Base-by-base conservation (phyloP, 2,888 invertebrate species). In the Linnaemya vulpina region DNA sequence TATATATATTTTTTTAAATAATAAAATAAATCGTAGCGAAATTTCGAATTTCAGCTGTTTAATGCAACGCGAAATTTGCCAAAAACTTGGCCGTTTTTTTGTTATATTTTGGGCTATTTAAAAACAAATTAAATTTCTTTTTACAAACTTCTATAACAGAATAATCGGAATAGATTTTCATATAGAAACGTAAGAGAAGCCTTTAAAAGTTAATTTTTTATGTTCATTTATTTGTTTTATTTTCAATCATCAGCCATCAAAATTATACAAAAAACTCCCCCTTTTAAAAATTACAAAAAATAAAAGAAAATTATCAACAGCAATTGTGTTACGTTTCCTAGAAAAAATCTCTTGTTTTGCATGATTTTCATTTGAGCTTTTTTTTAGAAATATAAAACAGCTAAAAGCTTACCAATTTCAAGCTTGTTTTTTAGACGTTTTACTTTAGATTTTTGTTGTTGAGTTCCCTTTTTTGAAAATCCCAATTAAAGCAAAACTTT, bases 181-280 rank as follows among this genome's bases (percentile, higher is more conserved):
- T 1, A n/a, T 38, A 49, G 35, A 58, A 35, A 9, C 11, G 17
- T 38, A 3, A 8, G 7, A 9, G n/a, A 68, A 30, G 38, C 30
- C 43, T 22, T 9, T 58, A 20, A 51, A 35, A 60, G 43, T 73
- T 77, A 67, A 55, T 53, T 46, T 55, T 76, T 62, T 63, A 43
- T 70, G 75, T 76, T 25, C 49, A 40, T 70, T 35, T 75, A 49
- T 70, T 70, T 51, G 65, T 79, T 71, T 73, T 67, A 70, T 80
- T 87, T 79, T 73, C 87, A 78, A 78, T 91, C 92, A 92, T 90
- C 89, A 87, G 88, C 90, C 92, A 91, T 91, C 82, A 85, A 85
- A 85, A 85, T 89, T 63, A 89, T 89, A 89, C 87, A 89, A 89
- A 90, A 88, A 71, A 65, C 49, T 58, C 58, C 75, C 70, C 77